A percentile compares a stretch with the other conserved stretches of the same genome.
phyloP scores from a whole-genome alignment of 2,888 invertebrate species.

The Prosopocoilus inquinatus region DNA sequence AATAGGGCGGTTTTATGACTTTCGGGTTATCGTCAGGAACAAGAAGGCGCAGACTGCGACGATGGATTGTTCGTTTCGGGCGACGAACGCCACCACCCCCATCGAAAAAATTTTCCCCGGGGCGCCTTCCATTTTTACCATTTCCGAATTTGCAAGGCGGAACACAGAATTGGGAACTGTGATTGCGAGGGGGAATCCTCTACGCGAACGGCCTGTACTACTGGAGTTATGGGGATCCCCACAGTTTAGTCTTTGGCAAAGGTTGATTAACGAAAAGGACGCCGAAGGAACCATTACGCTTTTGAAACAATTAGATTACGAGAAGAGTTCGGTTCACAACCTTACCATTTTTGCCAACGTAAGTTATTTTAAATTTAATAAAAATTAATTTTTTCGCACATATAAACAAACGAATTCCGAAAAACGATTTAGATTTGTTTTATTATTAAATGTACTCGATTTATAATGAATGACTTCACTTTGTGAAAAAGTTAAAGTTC shows the following conservation, averaged over 20 bases:
- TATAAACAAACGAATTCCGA: too few species aligned
- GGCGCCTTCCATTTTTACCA: constrained; percentile 53
- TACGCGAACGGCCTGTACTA: constrained; percentile 74
- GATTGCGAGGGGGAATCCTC: constrained; percentile 75
- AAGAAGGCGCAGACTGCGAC: constrained; percentile 61
- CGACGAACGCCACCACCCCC: constrained; percentile 83
- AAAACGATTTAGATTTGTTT: too few species aligned
- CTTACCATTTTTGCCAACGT: constrained; percentile 86
- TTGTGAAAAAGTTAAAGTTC: too few species aligned
- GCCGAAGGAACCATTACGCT: constrained; percentile 79
- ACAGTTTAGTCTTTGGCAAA: constrained; percentile 75
- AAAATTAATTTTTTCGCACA: too few species aligned
- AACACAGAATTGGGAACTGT: constrained; percentile 82
- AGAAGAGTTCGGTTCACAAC: constrained; percentile 84
- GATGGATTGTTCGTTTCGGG: constrained; percentile 65
- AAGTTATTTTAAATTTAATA: constrained; percentile 47
- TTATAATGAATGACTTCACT: too few species aligned
- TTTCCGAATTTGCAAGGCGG: constrained; percentile 50
- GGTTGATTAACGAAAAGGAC: constrained; percentile 70
- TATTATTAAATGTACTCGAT: too few species aligned
- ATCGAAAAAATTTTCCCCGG: constrained; percentile 65
- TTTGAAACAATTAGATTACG: constrained; percentile 80
- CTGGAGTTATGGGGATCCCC: constrained; percentile 81
- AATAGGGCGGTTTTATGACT: constrained; percentile 81
- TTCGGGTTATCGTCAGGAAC: constrained; percentile 64